Conservation (phyloP, 2,113 vertebrate genomes). For the Silurus meridionalis region DNA sequence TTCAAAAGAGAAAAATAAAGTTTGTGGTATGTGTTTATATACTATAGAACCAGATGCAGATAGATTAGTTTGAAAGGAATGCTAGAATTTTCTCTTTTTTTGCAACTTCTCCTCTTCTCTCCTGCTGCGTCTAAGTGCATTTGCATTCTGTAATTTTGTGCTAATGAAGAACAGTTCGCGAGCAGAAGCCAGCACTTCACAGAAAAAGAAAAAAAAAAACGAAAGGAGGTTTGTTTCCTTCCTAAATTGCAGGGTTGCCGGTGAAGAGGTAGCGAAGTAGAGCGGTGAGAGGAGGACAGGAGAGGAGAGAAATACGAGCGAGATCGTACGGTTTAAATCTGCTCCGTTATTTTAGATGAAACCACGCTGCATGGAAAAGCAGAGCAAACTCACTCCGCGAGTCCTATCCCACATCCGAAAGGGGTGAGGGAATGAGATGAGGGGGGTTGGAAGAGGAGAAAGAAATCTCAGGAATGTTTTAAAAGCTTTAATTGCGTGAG, state of each 20-base stretch:
- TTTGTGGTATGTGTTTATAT: background rate
- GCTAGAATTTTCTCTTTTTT: conserved; percentile 1
- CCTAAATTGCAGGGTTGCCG: conserved; percentile 45
- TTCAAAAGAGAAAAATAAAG: background rate
- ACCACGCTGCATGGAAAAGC: background rate
- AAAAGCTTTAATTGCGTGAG: conserved; percentile 55
- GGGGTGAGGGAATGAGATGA: conserved; percentile 10
- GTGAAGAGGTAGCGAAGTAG: conserved; percentile 25
- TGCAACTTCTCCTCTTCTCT: conserved; percentile 5
- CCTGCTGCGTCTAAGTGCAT: conserved; percentile 33
- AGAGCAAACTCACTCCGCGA: conserved; percentile 2
- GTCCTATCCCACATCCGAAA: conserved; percentile 28
- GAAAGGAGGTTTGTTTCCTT: conserved; percentile 46
- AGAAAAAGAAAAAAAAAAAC: background rate
- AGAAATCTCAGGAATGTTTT: conserved; percentile 51
- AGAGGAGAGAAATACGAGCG: background rate
- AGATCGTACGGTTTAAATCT: background rate
- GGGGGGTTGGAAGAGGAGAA: conserved; percentile 19
- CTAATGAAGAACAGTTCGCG: conserved; percentile 55
- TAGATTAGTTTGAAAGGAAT: background rate
- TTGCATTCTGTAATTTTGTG: conserved; percentile 40
- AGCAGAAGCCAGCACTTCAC: conserved; percentile 47
- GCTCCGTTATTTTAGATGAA: background rate
- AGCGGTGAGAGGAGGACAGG: background rate
- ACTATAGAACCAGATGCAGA: no score